Conservation (phyloP, 1,140 invertebrate genomes). For the Choristoneura fumiferana region DNA sequence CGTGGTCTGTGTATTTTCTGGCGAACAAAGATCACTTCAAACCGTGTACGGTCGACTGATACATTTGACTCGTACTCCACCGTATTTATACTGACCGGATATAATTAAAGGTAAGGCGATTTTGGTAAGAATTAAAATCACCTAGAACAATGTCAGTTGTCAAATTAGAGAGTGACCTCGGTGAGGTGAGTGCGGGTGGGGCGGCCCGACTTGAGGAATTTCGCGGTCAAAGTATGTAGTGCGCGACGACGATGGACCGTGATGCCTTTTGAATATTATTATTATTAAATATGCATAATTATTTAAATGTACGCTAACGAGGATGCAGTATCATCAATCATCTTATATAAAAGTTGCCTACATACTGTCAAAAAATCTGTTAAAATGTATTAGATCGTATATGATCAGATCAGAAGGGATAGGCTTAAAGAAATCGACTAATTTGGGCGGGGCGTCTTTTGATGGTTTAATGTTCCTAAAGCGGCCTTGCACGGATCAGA, state of each 20-base stretch:
- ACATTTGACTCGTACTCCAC: constrained; percentile 45
- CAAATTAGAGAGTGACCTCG: constrained; percentile 68
- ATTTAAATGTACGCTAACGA: no score
- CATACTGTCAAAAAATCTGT: no score
- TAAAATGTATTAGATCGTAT: no score
- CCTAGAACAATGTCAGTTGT: constrained; percentile 73
- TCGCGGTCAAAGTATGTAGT: constrained; percentile 61
- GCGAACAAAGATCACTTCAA: constrained; percentile 36
- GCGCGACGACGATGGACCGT: constrained; percentile 39
- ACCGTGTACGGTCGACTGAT: constrained; percentile 36
- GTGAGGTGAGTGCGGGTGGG: constrained; percentile 37
- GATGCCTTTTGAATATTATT: not conserved
- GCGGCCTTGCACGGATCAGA: no score
- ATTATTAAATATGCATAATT: not conserved
- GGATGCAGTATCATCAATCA: no score
- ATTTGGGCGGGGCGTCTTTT: no score
- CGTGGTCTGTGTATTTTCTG: constrained; percentile 60
- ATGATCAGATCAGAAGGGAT: no score
- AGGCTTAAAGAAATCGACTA: no score
- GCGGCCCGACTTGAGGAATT: constrained; percentile 64
- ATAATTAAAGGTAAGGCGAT: constrained; percentile 70
- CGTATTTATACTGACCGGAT: constrained; percentile 72
- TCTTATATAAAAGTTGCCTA: no score
- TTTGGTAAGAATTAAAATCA: constrained; percentile 60
- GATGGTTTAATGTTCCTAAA: no score